These are phyloP conservation scores for Pegoplata infirma DNA, from an alignment of 2,888 invertebrate genomes.

Conservation along the genomic window DNA sequence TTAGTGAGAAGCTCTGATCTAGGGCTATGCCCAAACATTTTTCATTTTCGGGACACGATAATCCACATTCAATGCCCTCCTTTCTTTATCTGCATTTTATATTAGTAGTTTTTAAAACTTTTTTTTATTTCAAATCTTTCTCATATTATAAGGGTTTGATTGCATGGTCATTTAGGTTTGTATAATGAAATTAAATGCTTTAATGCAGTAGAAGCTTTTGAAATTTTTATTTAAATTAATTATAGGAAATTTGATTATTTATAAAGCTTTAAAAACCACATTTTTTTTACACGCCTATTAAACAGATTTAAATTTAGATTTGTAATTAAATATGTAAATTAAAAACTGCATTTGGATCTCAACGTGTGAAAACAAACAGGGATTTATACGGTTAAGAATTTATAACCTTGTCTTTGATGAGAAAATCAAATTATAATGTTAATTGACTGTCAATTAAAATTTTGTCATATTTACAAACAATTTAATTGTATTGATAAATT, in stretches of 20 bases:
- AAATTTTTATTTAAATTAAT: background rate
- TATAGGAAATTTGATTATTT: background rate
- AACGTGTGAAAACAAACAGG: no score
- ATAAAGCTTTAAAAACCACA: background rate
- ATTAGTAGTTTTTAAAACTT: background rate
- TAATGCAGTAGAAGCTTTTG: conserved; percentile 2
- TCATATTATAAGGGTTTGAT: background rate
- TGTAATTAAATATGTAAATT: no score
- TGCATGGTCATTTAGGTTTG: conserved; percentile 31
- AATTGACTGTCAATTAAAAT: no score
- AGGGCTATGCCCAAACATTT: no score
- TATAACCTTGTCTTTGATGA: no score
- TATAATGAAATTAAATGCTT: conserved; percentile 28
- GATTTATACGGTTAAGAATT: no score
- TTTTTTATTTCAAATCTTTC: background rate
- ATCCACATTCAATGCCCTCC: background rate
- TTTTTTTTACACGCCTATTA: background rate
- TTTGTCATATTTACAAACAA: no score
- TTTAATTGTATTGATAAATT: no score
- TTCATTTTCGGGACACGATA: no score
- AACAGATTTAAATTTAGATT: background rate
- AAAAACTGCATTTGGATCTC: no score
- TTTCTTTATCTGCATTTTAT: background rate
- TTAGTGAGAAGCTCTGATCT: no score
- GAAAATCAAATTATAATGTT: no score